A percentile compares a stretch with the other conserved stretches of the same genome.
phyloP scores from a whole-genome alignment of 2,888 invertebrate genomes.

The Hermaeophaga mercurialis region DNA sequence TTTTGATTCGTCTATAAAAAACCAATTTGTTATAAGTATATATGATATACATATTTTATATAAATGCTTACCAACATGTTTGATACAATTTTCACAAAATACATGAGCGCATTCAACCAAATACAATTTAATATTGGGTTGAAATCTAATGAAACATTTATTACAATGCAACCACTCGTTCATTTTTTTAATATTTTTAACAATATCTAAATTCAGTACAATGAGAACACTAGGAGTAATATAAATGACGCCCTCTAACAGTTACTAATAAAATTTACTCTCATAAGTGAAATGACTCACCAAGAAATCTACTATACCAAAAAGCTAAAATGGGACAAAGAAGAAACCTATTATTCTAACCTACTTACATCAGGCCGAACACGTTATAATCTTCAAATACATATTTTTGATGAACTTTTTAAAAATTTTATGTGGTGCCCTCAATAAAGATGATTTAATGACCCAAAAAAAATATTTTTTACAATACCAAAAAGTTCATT shows the following conservation, averaged over 20 bases:
- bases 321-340: background rate
- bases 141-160: slow-evolving; percentile 47
- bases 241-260: background rate
- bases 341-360: background rate
- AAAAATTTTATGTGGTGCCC: too few species aligned
- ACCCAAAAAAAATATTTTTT: too few species aligned
- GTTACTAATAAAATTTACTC: too few species aligned
- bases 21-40: too few species aligned
- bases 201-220: background rate
- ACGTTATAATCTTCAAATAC: too few species aligned
- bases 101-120: slow-evolving; percentile 53
- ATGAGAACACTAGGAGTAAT: background rate
- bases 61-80: slow-evolving; percentile 42
- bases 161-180: slow-evolving; percentile 54
- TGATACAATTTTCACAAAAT: slow-evolving; percentile 49
- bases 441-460: too few species aligned
- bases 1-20: slow-evolving; percentile 33
- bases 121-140: slow-evolving; percentile 43
- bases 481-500: background rate
- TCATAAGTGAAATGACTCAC: too few species aligned
- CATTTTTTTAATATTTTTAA: slow-evolving; percentile 27
- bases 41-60: background rate
- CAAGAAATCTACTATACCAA: too few species aligned
- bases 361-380: background rate
- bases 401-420: too few species aligned